These are phyloP conservation scores for Vanessa cardui DNA, from an alignment of 2,888 invertebrate genomes.

Conservation along the genomic window DNA sequence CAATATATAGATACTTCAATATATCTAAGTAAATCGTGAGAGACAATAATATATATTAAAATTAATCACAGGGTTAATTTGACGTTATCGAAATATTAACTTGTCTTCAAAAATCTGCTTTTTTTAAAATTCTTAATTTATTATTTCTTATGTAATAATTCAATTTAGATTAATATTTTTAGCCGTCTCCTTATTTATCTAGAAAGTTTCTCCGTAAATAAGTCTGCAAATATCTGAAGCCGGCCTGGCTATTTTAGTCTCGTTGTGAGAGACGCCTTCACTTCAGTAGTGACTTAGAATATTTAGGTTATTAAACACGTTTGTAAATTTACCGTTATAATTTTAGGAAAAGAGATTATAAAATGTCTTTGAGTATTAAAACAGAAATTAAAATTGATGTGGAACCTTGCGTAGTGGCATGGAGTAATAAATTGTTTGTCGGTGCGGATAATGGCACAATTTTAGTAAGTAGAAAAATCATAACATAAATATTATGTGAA, in stretches of 20 bases:
- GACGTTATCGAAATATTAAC: too few relatives aligned
- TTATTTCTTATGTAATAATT: not conserved
- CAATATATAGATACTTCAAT: too few relatives aligned
- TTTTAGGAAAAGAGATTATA: slow-evolving; percentile 26
- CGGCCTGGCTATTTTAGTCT: slow-evolving; percentile 29
- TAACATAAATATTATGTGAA: too few relatives aligned
- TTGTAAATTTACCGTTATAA: slow-evolving; percentile 27
- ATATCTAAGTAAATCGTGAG: too few relatives aligned
- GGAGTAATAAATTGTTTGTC: slow-evolving; percentile 64
- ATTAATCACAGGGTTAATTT: too few relatives aligned
- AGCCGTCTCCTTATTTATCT: slow-evolving; percentile 15
- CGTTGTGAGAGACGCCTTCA: slow-evolving; percentile 16
- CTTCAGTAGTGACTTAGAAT: slow-evolving; percentile 48
- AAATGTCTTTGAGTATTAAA: slow-evolving; percentile 65
- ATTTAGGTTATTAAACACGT: slow-evolving; percentile 45
- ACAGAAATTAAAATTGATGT: slow-evolving; percentile 62
- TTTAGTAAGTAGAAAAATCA: slow-evolving; percentile 55
- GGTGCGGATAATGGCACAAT: slow-evolving; percentile 70
- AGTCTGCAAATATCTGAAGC: slow-evolving; percentile 22
- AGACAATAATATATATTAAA: too few relatives aligned
- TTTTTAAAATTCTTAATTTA: too few relatives aligned
- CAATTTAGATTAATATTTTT: not conserved
- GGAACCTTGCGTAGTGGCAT: slow-evolving; percentile 69
- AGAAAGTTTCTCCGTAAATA: slow-evolving; percentile 22
- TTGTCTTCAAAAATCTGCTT: too few relatives aligned